These are phyloP conservation scores for Microcebus murinus DNA, from an alignment of 2,113 vertebrate species.

Conservation along the genomic window DNA sequence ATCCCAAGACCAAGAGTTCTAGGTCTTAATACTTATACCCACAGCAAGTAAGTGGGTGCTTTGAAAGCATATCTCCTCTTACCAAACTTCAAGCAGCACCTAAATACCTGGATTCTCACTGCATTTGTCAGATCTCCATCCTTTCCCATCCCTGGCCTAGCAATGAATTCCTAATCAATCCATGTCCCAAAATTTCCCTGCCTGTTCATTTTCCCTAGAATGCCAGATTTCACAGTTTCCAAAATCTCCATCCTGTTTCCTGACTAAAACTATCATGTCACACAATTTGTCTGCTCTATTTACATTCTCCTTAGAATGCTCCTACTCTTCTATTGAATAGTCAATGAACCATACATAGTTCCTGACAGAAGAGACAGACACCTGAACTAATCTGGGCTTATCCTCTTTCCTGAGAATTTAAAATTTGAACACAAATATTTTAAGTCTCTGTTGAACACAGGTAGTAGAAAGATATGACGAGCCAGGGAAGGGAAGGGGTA, in stretches of 20 bases:
- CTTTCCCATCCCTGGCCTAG: background rate
- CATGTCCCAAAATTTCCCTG: background rate
- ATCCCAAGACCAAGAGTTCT: background rate
- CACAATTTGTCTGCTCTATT: background rate
- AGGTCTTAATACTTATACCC: background rate
- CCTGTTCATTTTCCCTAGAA: background rate
- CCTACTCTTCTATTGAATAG: background rate
- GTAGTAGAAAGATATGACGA: background rate
- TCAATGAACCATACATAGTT: background rate
- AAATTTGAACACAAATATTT: conserved; percentile 12
- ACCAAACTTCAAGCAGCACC: background rate
- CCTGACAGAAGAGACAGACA: background rate
- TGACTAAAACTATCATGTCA: background rate
- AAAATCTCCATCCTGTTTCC: background rate
- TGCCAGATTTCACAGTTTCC: background rate
- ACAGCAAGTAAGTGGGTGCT: background rate
- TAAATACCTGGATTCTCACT: conserved; percentile 2
- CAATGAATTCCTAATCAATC: background rate
- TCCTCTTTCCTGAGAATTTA: background rate
- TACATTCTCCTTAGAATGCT: background rate
- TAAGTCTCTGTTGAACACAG: background rate
- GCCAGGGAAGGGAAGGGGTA: background rate
- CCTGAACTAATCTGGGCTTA: background rate
- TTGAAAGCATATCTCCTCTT: background rate
- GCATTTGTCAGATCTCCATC: background rate